Conservation (phyloP, 2,113 vertebrate genomes). For the Lagopus muta region DNA sequence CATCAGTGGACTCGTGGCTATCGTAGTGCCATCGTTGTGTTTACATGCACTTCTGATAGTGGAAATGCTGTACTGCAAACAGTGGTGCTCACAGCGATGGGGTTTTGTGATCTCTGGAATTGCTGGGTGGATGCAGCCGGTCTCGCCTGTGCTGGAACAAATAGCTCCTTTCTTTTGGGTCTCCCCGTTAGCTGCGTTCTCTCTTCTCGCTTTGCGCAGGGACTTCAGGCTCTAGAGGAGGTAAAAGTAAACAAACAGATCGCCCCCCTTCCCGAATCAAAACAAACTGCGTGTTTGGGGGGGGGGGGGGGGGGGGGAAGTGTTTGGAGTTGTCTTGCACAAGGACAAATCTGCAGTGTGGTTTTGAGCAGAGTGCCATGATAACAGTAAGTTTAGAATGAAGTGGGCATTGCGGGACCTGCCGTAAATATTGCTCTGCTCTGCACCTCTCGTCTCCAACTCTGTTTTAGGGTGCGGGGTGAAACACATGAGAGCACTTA, state of each 20-base stretch:
- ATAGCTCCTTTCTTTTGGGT: neutral
- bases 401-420: neutral
- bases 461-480: neutral
- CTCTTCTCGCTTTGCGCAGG: neutral
- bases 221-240: slow-evolving; percentile 23
- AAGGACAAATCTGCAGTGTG: neutral
- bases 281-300: neutral
- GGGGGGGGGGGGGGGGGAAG: too few species aligned
- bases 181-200: neutral
- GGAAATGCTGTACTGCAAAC: neutral
- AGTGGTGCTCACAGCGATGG: neutral
- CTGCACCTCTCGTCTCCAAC: neutral
- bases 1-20: neutral
- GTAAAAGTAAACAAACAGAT: slow-evolving; percentile 51
- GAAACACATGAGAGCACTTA: neutral
- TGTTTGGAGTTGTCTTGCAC: neutral
- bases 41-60: neutral
- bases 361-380: neutral
- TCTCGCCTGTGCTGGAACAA: neutral
- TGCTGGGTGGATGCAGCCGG: neutral
- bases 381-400: neutral
- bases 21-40: neutral
- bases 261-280: neutral
- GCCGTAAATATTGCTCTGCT: neutral
- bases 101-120: neutral